Evolutionary conservation across 2,888 invertebrate species (phyloP).

Genomic region (Linnaemya vulpina): DNA sequence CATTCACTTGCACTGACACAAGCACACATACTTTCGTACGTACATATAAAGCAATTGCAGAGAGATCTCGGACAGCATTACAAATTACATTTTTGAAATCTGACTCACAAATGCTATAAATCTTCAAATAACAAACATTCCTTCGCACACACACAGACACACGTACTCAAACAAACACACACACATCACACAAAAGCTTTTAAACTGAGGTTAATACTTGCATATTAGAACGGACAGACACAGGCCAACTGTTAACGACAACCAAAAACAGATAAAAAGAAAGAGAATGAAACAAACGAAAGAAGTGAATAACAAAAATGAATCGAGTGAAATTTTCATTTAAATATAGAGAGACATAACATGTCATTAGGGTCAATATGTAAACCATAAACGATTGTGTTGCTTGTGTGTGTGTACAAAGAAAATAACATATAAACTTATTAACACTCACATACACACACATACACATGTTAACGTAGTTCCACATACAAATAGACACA

Average conservation of each 20-base stretch:
- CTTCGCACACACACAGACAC: slow-evolving; percentile 65
- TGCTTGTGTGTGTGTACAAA: slow-evolving; percentile 13
- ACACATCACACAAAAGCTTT: not conserved
- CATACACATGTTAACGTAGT: not conserved
- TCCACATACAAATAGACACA: not conserved
- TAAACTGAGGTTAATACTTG: slow-evolving; percentile 23
- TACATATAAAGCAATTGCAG: slow-evolving; percentile 2
- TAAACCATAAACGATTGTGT: slow-evolving; percentile 15
- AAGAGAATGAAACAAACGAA: slow-evolving; percentile 37
- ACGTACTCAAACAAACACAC: slow-evolving; percentile 53
- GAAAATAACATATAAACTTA: slow-evolving; percentile 60
- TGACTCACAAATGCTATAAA: slow-evolving; percentile 82
- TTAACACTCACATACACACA: slow-evolving; percentile 51
- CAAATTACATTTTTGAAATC: slow-evolving; percentile 78
- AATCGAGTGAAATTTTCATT: slow-evolving; percentile 66
- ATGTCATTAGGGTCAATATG: slow-evolving; percentile 70
- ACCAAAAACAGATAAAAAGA: not conserved
- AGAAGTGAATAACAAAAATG: slow-evolving; percentile 23
- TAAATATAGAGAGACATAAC: slow-evolving; percentile 67
- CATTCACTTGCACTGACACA: not conserved
- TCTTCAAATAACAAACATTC: slow-evolving; percentile 77
- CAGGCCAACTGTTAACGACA: slow-evolving; percentile 32
- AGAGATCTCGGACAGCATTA: slow-evolving; percentile 64
- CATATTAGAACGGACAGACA: slow-evolving; percentile 48
- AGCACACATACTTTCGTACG: too few relatives aligned